These are phyloP conservation scores for Microctenopoma lineatum DNA, from an alignment of 2,797 vertebrate species.

Conservation along the genomic window DNA sequence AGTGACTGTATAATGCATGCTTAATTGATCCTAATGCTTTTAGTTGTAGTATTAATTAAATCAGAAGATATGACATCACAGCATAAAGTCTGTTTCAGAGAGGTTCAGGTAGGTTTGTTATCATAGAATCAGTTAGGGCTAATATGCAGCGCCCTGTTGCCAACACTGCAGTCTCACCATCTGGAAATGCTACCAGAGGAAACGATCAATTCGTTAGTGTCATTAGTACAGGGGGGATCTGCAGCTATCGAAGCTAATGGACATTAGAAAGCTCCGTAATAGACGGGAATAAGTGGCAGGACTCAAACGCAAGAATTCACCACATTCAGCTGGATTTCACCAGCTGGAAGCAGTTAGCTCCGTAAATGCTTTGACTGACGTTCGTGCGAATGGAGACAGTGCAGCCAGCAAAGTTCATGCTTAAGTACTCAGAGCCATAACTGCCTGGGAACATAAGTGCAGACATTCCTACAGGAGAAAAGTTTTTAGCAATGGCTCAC, in stretches of 20 bases:
- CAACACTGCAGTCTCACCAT: neutral
- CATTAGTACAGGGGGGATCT: conserved; percentile 32
- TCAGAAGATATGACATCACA: too few relatives aligned
- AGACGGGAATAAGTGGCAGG: conserved; percentile 37
- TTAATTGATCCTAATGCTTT: too few relatives aligned
- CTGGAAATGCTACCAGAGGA: conserved; percentile 22
- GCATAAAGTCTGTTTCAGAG: too few relatives aligned
- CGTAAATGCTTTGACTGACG: conserved; percentile 19
- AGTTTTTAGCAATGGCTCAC: neutral
- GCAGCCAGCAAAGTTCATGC: conserved; percentile 16
- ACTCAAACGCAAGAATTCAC: conserved; percentile 49
- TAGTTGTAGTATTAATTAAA: too few relatives aligned
- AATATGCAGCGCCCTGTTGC: neutral
- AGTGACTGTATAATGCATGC: too few relatives aligned
- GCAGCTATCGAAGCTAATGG: conserved; percentile 58
- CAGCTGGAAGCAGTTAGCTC: conserved; percentile 1
- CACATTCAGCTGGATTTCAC: conserved; percentile 33
- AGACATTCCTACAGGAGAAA: neutral
- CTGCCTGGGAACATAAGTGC: conserved; percentile 13
- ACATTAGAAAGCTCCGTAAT: conserved; percentile 40
- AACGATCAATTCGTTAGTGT: conserved; percentile 42
- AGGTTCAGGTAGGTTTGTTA: neutral
- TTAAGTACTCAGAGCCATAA: conserved; percentile 2
- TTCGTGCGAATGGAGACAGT: conserved; percentile 6
- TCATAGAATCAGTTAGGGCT: neutral